Conservation (phyloP, 1,140 invertebrate genomes). For the Coptotermes formosanus region DNA sequence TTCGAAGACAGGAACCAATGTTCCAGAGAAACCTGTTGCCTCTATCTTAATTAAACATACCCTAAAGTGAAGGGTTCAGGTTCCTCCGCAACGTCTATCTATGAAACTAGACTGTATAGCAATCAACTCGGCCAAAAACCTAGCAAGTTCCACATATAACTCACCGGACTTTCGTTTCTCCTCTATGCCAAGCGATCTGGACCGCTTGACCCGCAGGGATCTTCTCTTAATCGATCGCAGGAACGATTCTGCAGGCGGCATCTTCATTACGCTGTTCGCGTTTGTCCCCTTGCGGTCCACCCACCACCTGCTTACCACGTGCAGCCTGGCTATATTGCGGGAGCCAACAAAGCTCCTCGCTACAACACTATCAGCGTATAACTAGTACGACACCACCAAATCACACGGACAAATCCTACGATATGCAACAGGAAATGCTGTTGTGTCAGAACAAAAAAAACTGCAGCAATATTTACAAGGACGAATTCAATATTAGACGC, state of each 20-base stretch:
- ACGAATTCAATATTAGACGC: too few relatives aligned
- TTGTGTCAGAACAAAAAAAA: too few relatives aligned
- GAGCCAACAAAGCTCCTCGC: background rate
- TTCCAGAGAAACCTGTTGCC: too few relatives aligned
- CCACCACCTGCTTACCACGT: conserved; percentile 27
- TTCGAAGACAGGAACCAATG: too few relatives aligned
- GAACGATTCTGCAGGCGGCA: conserved; percentile 57
- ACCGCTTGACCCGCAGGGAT: conserved; percentile 65
- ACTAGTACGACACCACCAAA: background rate
- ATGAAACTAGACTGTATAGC: too few relatives aligned
- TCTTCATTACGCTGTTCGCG: conserved; percentile 48
- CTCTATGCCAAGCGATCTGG: conserved; percentile 64
- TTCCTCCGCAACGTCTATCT: too few relatives aligned
- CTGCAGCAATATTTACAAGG: too few relatives aligned
- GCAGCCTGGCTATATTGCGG: background rate
- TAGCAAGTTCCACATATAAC: conserved; percentile 39
- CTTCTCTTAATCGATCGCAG: conserved; percentile 64
- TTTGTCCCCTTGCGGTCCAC: background rate
- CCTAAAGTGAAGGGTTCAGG: too few relatives aligned
- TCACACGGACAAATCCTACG: too few relatives aligned
- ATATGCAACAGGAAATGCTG: too few relatives aligned
- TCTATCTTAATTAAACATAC: too few relatives aligned
- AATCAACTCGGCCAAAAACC: too few relatives aligned
- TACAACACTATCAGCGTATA: background rate
- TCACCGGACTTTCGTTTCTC: conserved; percentile 75